phyloP scores from a whole-genome alignment of 37 sponge, comb jelly and placozoan species.

The Halichondria panicea region DNA sequence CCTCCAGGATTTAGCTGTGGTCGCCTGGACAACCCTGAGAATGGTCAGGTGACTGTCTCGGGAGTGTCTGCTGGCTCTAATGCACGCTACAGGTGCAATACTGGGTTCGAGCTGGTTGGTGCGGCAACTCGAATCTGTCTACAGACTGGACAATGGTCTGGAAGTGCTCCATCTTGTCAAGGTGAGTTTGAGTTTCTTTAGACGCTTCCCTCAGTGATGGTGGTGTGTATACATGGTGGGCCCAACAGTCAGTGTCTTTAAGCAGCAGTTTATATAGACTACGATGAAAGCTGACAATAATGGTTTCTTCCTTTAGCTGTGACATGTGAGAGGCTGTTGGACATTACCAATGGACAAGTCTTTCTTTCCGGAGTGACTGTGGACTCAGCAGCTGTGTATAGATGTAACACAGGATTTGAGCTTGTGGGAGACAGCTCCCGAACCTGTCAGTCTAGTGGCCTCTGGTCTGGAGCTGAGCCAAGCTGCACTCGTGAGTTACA shows the following conservation, averaged over 20 bases:
- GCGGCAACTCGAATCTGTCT: slow-evolving; percentile 6
- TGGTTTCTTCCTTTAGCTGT: too few relatives aligned
- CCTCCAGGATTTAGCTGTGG: not conserved
- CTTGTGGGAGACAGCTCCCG: slow-evolving; percentile 25
- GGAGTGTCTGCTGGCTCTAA: slow-evolving; percentile 10
- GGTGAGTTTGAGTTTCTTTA: too few relatives aligned
- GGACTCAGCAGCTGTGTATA: slow-evolving; percentile 36
- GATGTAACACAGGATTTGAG: slow-evolving; percentile 29
- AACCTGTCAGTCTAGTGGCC: slow-evolving; percentile 25
- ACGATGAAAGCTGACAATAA: too few relatives aligned
- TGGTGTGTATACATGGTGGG: too few relatives aligned
- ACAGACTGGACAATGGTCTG: slow-evolving; percentile 14
- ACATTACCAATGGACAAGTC: slow-evolving; percentile 12
- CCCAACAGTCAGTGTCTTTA: too few relatives aligned
- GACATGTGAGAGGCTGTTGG: not conserved
- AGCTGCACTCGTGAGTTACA: slow-evolving; percentile 7
- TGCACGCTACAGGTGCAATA: slow-evolving; percentile 28
- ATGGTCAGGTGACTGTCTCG: slow-evolving; percentile 16
- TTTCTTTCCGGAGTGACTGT: not conserved
- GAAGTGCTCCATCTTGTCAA: slow-evolving; percentile 9
- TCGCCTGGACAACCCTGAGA: not conserved
- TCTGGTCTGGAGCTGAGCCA: slow-evolving; percentile 13
- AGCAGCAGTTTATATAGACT: too few relatives aligned
- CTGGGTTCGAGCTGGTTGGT: slow-evolving; percentile 18
- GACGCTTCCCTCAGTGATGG: too few relatives aligned